These are phyloP conservation scores for Chrysogorgia sp. DNA, from an alignment of 92 coral and sea anemone species.

Conservation along the genomic window DNA sequence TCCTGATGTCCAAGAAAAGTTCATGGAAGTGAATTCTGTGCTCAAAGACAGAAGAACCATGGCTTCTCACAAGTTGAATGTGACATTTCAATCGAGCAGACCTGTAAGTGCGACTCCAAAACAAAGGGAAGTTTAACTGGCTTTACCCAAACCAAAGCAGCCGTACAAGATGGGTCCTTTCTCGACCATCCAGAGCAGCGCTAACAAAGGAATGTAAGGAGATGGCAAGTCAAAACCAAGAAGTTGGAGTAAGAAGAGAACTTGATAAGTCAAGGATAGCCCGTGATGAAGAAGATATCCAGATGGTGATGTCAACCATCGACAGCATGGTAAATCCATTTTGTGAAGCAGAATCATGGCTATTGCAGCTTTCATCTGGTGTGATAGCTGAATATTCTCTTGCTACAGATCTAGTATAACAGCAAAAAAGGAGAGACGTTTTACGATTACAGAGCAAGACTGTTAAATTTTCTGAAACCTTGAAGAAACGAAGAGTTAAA, in stretches of 20 bases:
- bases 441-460: constrained; percentile 16
- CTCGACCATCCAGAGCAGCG: constrained; percentile 33
- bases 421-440: constrained; percentile 5
- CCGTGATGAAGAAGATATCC: constrained; percentile 24
- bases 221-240: constrained; percentile 35
- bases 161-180: constrained; percentile 39
- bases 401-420: constrained; percentile 19
- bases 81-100: constrained; percentile 51
- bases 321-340: constrained; percentile 19
- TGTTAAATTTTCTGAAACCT: constrained; percentile 33
- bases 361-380: constrained; percentile 27
- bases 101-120: constrained; percentile 49
- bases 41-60: constrained; percentile 51
- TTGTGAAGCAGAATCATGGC: constrained; percentile 10
- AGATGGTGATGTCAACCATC: constrained; percentile 15
- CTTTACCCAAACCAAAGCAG: constrained; percentile 55
- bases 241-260: constrained; percentile 15
- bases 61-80: constrained; percentile 50
- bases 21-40: constrained; percentile 60
- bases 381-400: constrained; percentile 5
- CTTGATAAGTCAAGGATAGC: constrained; percentile 19
- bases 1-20: constrained; percentile 52
- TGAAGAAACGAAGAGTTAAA: constrained; percentile 17
- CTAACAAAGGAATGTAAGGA: constrained; percentile 35
- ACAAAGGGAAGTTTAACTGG: constrained; percentile 46